These are phyloP conservation scores for Yponomeuta sedellus DNA, from an alignment of 2,888 invertebrate species.

Conservation along the genomic window DNA sequence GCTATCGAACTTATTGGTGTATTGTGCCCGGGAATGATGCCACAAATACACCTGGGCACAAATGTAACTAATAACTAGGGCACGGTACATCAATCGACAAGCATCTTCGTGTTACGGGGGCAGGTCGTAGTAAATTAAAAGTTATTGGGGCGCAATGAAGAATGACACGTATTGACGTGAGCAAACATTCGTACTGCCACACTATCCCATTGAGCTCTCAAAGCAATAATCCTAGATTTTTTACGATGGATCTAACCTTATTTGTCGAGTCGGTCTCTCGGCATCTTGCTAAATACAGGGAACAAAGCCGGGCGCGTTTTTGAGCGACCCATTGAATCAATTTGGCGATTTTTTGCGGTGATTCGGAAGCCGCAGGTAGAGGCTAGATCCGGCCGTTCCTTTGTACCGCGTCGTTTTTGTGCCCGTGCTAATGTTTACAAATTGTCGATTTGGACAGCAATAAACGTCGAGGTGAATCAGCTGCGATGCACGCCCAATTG, in stretches of 20 bases:
- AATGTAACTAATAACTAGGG: too few relatives aligned
- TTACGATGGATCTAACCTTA: slow-evolving; percentile 65
- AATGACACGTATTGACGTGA: not conserved
- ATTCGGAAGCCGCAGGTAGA: slow-evolving; percentile 76
- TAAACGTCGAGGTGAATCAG: slow-evolving; percentile 67
- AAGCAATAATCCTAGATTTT: slow-evolving; percentile 59
- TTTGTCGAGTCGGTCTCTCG: slow-evolving; percentile 57
- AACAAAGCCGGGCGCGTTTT: slow-evolving; percentile 58
- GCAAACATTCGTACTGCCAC: not conserved
- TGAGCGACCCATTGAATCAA: slow-evolving; percentile 59
- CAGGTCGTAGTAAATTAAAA: slow-evolving; percentile 58
- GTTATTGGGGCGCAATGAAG: slow-evolving; percentile 23
- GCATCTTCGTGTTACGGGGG: too few relatives aligned
- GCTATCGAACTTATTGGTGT: too few relatives aligned
- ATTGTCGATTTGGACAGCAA: slow-evolving; percentile 65
- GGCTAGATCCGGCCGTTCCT: slow-evolving; percentile 65
- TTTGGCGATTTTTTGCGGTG: slow-evolving; percentile 61
- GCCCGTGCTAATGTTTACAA: slow-evolving; percentile 66
- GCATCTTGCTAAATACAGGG: slow-evolving; percentile 61
- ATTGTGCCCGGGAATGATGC: too few relatives aligned
- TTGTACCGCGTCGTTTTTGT: slow-evolving; percentile 53
- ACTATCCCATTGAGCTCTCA: slow-evolving; percentile 19
- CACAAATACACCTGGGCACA: too few relatives aligned
- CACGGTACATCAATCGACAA: too few relatives aligned
- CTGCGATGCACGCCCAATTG: slow-evolving; percentile 58